phyloP scores from a whole-genome alignment of 2,888 invertebrate species.

The Dynastes tityus region DNA sequence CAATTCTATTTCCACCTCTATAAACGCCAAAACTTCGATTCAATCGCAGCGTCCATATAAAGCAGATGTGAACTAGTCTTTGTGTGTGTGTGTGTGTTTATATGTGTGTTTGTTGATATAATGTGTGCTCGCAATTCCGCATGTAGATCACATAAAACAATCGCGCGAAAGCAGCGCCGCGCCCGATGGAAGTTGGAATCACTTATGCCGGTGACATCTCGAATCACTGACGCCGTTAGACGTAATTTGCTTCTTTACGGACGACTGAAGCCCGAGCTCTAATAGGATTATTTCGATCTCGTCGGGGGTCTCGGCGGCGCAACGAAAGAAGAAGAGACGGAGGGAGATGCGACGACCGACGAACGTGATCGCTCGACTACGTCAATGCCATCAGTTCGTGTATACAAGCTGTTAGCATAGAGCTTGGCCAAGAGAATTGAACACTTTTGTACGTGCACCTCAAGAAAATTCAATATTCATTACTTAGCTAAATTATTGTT shows the following conservation, averaged over 20 bases:
- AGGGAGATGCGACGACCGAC: not conserved
- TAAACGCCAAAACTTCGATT: no score
- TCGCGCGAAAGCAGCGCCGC: slow-evolving; percentile 54
- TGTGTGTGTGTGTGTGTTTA: no score
- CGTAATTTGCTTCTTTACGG: slow-evolving; percentile 65
- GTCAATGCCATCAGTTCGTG: not conserved
- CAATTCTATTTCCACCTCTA: no score
- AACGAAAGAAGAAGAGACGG: slow-evolving; percentile 46
- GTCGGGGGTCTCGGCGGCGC: slow-evolving; percentile 19
- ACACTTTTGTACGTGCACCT: no score
- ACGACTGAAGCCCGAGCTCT: slow-evolving; percentile 61
- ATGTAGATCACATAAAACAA: slow-evolving; percentile 58
- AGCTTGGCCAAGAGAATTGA: no score
- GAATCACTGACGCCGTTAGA: slow-evolving; percentile 55
- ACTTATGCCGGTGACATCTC: slow-evolving; percentile 62
- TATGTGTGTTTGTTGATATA: no score
- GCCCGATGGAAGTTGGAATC: slow-evolving; percentile 58
- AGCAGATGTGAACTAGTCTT: no score
- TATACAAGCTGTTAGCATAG: no score
- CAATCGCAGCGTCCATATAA: no score
- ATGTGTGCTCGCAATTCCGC: slow-evolving; percentile 25
- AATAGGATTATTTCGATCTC: slow-evolving; percentile 64
- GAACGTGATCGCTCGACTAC: not conserved
- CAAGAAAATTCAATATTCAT: no score
- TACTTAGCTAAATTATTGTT: no score